Evolutionary conservation across 23 tunicate species (phyloP), one percentile per base, ranked within the genome.

Genomic region (Ciona savignyi): DNA sequence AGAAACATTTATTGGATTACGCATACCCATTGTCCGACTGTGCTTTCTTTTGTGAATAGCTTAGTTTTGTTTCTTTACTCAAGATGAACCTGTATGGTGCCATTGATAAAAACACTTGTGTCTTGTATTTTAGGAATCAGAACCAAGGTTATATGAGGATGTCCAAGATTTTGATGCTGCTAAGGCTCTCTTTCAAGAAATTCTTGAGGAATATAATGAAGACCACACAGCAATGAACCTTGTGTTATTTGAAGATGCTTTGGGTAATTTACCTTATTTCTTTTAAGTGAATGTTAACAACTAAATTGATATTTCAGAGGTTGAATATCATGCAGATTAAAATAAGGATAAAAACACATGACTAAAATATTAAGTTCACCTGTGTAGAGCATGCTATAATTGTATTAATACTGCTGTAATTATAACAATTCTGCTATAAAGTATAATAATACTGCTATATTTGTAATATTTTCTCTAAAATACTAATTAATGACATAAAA

Each of bases 101-200:
- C n/a, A n/a, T n/a, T n/a, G n/a, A n/a, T n/a, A n/a, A n/a, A n/a
- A n/a, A n/a, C n/a, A n/a, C n/a, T n/a, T n/a, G n/a, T n/a, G n/a
- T n/a, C n/a, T n/a, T n/a, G n/a, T n/a, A n/a, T n/a, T n/a, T n/a
- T 33, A 94, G 96, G 93, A 85, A 72, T 74, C 71, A 23, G 99
- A 95, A 64, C 99, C 99, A 3, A 74, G 99, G 2, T 48, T 95
- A 25, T 95, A 95, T 67, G 99, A 95, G 68, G 99, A 95, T 67
- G 63, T 95, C 22, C 99, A 95, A 68, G 99, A 95, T 80, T 95
- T 83, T 70, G 96, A 95, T 42, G 99, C 99, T 6, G 84, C 96
- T 0, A 85, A 95, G 67, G 99, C 96, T 25, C 51, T 95, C 30
- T 88, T 95, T 67, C 84, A 77, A 68, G 99, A 95, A 67, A 95